Evolutionary conservation across 2,888 invertebrate species (phyloP), one percentile per base, ranked within the genome.

Genomic region (Gnatocerus cornutus): DNA sequence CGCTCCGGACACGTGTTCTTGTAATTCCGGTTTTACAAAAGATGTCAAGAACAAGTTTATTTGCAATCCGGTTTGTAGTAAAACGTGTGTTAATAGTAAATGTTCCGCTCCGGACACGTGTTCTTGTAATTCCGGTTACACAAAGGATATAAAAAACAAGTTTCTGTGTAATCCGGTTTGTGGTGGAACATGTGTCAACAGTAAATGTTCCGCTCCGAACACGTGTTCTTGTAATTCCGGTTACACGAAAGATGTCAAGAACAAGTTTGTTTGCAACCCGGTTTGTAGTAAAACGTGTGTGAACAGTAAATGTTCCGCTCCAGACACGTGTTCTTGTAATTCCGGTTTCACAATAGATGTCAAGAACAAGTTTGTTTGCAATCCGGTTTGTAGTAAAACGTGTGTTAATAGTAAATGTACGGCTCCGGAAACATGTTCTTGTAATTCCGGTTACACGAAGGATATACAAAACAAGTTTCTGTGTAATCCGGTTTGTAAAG

Each of bases 21-120:
- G 88, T 72, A 77, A 83, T 8, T 74, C 79, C 0, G 87, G 87
- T 1, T 87, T 52, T 21, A 46, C 37, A 0, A 65, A 56, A 33
- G 53, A 76, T 63, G 13, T 37, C 33, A 73, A 58, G 9, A 74
- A 78, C 53, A 74, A 71, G 37, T 75, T 71, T 50, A 61, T 73
- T 27, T 78, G 78, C 56, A 64, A 68, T 48, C 74, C 75, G 7
- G 39, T 58, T 33, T 79, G 79, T 56, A 63, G 55, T 10, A 56
- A 68, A 41, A 13, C 61, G 33, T 79, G 79, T 43, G 6, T 59
- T 3, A 88, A 90, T 76, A 87, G 87, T 1, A 75, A 73, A 0
- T 89, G 89, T 73, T 77, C 84, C 0, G 85, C 85, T 0, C 88
- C 69, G n/a, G 71, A 76, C 13, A 45, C 50, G 0, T 80, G 80